These are phyloP conservation scores for Neomorphus geoffroyi DNA, from an alignment of 2,797 vertebrate species.

Conservation along the genomic window DNA sequence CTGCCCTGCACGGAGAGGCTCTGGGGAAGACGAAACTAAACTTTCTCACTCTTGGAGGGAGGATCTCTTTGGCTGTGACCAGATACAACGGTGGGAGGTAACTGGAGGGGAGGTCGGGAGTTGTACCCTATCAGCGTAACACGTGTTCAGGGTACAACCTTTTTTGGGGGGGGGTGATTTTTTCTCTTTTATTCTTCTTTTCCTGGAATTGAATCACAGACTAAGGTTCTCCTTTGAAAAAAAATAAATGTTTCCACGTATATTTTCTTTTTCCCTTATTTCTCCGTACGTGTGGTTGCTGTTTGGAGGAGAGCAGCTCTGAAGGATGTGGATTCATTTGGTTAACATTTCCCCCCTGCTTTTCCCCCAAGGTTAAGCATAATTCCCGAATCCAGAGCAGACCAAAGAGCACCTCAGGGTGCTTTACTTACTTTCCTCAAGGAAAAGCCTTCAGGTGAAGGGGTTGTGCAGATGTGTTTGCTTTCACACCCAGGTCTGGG, in stretches of 20 bases:
- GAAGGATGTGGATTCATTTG: background rate
- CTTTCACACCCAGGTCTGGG: background rate
- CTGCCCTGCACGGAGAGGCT: background rate
- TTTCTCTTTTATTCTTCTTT: background rate
- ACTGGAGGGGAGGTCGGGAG: background rate
- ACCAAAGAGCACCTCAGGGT: no score
- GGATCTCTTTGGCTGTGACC: background rate
- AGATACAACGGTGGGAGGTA: background rate
- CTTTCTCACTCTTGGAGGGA: rapidly evolving
- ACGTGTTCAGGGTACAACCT: rapidly evolving
- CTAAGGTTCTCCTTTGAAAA: background rate
- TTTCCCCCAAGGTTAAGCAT: background rate
- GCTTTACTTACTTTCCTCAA: background rate
- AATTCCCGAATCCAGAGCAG: background rate
- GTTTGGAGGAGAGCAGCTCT: background rate
- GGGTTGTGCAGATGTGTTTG: background rate
- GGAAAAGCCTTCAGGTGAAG: background rate
- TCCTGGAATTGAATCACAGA: background rate
- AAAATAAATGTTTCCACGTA: background rate
- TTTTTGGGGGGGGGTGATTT: no score
- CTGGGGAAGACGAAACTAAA: background rate
- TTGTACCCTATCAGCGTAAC: rapidly evolving
- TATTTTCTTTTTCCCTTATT: background rate
- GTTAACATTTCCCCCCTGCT: background rate
- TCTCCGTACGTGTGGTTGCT: background rate